A percentile compares a stretch with the other conserved stretches of the same genome.
Evolutionary conservation across 2,797 vertebrate genomes (phyloP).

Genomic region (Tragelaphus eurycerus): DNA sequence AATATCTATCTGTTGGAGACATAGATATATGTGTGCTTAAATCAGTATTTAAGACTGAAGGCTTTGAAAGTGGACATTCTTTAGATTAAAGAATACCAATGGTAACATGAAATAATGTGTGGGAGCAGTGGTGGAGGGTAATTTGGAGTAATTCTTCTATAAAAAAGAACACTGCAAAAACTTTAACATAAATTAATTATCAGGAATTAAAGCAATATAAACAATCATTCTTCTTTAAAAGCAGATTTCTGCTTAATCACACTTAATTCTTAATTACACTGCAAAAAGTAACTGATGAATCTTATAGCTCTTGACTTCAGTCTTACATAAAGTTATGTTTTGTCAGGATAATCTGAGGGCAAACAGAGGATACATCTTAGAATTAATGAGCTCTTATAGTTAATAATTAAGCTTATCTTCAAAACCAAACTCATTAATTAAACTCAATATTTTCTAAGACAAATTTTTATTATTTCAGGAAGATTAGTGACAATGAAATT

Average conservation of each 20-base stretch:
- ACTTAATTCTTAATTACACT: neutral
- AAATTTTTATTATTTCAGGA: constrained; percentile 13
- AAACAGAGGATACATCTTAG: neutral
- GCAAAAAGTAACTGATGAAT: neutral
- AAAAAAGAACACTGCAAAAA: neutral
- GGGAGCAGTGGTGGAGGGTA: neutral
- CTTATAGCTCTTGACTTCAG: constrained; percentile 23
- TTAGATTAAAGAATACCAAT: neutral
- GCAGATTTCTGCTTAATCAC: constrained; percentile 1
- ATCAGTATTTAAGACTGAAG: neutral
- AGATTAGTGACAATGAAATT: neutral
- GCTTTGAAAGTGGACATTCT: neutral
- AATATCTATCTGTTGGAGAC: neutral
- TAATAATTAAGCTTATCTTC: neutral
- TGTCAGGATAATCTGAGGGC: neutral
- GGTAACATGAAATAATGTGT: neutral
- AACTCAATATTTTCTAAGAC: neutral
- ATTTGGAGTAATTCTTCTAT: neutral
- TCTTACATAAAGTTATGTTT: neutral
- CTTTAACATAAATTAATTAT: neutral
- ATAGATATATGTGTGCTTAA: neutral
- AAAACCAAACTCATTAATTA: constrained; percentile 35
- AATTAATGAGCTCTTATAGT: neutral
- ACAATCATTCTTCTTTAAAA: neutral
- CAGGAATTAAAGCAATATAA: neutral